Conservation (phyloP, 1,140 invertebrate genomes). For the Drosophila repletoides region DNA sequence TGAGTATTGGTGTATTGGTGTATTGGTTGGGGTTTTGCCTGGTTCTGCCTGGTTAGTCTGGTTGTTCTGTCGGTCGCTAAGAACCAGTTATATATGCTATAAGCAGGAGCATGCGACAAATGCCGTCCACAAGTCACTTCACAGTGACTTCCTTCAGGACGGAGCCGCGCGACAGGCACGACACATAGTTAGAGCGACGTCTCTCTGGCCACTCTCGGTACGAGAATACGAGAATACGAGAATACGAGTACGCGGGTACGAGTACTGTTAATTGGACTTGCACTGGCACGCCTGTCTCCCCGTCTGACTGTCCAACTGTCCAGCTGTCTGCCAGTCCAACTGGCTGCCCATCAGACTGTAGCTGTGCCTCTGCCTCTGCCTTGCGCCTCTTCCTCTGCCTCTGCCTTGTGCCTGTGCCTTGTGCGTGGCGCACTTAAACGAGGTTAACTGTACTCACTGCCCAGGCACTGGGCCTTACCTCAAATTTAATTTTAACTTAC, state of each 20-base stretch:
- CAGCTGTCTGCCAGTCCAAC: neutral
- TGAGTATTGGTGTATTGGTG: conserved; percentile 27
- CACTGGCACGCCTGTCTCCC: conserved; percentile 32
- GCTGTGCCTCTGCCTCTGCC: too few species aligned
- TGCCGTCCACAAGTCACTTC: conserved; percentile 50
- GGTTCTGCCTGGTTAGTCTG: neutral
- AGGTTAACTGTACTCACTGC: conserved; percentile 72
- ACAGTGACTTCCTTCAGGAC: conserved; percentile 65
- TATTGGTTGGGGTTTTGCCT: neutral
- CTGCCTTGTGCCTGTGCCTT: too few species aligned
- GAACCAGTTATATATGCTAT: conserved; percentile 69
- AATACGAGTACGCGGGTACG: too few species aligned
- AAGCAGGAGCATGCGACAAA: conserved; percentile 79
- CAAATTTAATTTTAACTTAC: conserved; percentile 74
- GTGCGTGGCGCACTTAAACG: conserved; percentile 74
- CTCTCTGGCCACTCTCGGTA: conserved; percentile 45
- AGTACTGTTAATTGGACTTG: conserved; percentile 76
- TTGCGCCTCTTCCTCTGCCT: too few species aligned
- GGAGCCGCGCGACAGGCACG: conserved; percentile 35
- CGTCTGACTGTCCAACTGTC: neutral
- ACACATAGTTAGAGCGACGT: conserved; percentile 51
- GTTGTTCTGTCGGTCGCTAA: conserved; percentile 47
- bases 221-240: too few species aligned
- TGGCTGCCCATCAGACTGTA: conserved; percentile 32
- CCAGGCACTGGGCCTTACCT: conserved; percentile 43